Percentiles rank a stretch among this genome's conserved stretches.
phyloP scores from a whole-genome alignment of 2,888 invertebrate genomes.

The Antheraea yamamai region DNA sequence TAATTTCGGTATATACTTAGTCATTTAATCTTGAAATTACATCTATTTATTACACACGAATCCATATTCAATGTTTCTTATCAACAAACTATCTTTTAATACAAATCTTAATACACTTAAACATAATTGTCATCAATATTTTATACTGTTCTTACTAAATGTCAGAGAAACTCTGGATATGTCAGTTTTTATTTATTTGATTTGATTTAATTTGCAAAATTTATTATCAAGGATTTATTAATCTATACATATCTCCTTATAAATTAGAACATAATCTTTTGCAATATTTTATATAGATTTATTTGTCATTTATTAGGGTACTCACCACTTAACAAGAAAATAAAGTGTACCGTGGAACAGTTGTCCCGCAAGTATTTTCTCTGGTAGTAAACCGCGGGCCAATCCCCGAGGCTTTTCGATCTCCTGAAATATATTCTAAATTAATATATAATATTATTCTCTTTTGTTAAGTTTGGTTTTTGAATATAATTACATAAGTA shows the following conservation, averaged over 20 bases:
- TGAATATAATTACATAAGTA: neutral
- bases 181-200: too few relatives aligned
- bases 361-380: conserved; percentile 94
- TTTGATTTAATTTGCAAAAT: neutral
- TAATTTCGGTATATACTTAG: neutral
- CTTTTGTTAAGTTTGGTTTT: neutral
- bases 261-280: too few relatives aligned
- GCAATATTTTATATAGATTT: too few relatives aligned
- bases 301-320: conserved; percentile 18
- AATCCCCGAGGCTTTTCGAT: conserved; percentile 88
- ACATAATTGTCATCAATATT: neutral
- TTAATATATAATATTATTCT: neutral
- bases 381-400: conserved; percentile 89
- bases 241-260: too few relatives aligned
- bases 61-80: too few relatives aligned
- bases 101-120: neutral
- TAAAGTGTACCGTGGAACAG: conserved; percentile 93
- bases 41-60: neutral
- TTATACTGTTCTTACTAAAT: neutral
- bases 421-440: conserved; percentile 61
- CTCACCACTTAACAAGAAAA: conserved; percentile 95
- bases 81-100: neutral
- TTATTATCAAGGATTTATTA: neutral
- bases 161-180: too few relatives aligned
- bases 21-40: too few relatives aligned